Percentiles rank a stretch among this genome's conserved stretches.
These are phyloP conservation scores for Phalanger gymnotis DNA, from an alignment of 2,797 vertebrate species.

Conservation along the genomic window DNA sequence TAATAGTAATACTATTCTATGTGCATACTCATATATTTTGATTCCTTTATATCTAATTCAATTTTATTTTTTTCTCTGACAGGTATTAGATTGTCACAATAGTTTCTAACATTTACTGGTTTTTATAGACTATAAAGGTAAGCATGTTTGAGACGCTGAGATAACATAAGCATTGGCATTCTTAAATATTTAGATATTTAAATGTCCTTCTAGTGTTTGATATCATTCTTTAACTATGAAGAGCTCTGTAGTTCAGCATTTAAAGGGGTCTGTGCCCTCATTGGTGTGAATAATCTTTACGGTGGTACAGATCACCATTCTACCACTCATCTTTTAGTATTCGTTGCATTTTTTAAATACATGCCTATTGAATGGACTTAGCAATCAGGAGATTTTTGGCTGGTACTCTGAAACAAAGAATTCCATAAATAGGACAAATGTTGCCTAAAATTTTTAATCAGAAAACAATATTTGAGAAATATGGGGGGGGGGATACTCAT, in stretches of 20 bases:
- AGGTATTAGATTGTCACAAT: neutral
- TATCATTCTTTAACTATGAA: neutral
- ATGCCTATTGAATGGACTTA: neutral
- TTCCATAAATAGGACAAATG: neutral
- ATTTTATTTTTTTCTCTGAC: neutral
- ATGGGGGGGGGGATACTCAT: neutral
- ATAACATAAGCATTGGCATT: neutral
- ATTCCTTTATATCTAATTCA: neutral
- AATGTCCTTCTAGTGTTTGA: neutral
- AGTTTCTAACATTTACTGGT: neutral
- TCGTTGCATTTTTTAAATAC: neutral
- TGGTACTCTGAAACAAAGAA: neutral
- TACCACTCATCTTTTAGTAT: neutral
- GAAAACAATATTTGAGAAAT: neutral
- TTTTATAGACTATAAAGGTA: neutral
- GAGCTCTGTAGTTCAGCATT: neutral
- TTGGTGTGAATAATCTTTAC: neutral
- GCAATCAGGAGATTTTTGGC: neutral
- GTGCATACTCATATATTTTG: neutral
- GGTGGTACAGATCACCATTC: neutral
- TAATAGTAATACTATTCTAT: slow-evolving; percentile 19
- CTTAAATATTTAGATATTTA: neutral
- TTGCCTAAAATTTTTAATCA: neutral
- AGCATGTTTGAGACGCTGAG: neutral
- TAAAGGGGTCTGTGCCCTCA: neutral